A percentile compares a stretch with the other conserved stretches of the same genome.
Conservation (phyloP, 92 coral and sea anemone species). For the Actinernus sp. region DNA sequence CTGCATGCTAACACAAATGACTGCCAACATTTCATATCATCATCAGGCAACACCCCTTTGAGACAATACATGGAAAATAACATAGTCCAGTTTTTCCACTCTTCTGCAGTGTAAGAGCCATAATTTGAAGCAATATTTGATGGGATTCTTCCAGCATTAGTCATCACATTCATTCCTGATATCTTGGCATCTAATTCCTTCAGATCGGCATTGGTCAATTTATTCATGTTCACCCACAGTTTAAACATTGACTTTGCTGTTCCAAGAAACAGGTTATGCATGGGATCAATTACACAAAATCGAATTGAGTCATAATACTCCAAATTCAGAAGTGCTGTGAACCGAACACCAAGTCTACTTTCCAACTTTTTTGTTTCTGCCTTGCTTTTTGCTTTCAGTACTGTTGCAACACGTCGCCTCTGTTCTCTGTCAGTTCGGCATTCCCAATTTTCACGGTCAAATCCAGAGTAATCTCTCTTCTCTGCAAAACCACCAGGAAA, state of each 20-base stretch:
- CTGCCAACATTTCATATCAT: conserved; percentile 57
- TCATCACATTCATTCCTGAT: conserved; percentile 17
- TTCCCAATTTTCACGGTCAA: conserved; percentile 60
- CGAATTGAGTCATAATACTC: conserved; percentile 22
- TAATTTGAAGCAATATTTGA: conserved; percentile 33
- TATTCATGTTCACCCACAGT: conserved; percentile 52
- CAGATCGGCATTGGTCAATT: conserved; percentile 19
- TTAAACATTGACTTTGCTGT: conserved; percentile 59
- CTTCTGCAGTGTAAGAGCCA: conserved; percentile 39
- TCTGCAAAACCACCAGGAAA: conserved; percentile 71
- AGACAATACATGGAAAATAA: conserved; percentile 21
- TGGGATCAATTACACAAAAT: conserved; percentile 63
- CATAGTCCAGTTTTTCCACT: conserved; percentile 53
- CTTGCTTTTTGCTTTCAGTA: conserved; percentile 28
- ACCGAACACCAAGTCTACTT: conserved; percentile 4
- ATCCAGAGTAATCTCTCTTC: conserved; percentile 45
- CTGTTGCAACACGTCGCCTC: conserved; percentile 35
- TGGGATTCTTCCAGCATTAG: conserved; percentile 35
- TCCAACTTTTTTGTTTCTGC: neutral
- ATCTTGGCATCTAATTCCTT: conserved; percentile 6
- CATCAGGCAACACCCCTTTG: conserved; percentile 25
- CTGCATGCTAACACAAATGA: conserved; percentile 60
- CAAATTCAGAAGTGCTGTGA: neutral
- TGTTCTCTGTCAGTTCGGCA: conserved; percentile 42
- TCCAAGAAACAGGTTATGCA: conserved; percentile 68